phyloP scores from a whole-genome alignment of 2,888 invertebrate genomes.

The Phlogophora meticulosa region DNA sequence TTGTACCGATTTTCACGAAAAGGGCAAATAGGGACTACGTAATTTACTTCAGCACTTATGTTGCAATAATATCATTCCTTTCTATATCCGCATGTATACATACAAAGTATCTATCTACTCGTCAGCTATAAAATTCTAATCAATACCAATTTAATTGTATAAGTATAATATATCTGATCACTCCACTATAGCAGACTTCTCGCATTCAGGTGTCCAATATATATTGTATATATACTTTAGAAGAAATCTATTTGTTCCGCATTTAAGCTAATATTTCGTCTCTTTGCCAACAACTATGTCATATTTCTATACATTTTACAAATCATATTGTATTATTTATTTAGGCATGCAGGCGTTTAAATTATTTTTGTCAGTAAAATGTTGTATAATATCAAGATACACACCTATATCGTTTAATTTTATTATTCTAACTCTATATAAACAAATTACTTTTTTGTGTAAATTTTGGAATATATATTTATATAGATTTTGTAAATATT shows the following conservation, averaged over 20 bases:
- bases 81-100: not conserved
- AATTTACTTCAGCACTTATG: conserved; percentile 23
- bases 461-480: conserved; percentile 7
- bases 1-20: conserved; percentile 1
- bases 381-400: conserved; percentile 36
- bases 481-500: conserved; percentile 46
- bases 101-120: not conserved
- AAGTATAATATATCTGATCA: conserved; percentile 5
- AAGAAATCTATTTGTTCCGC: conserved; percentile 60
- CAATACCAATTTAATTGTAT: conserved; percentile 18
- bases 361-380: conserved; percentile 3
- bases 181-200: conserved; percentile 18
- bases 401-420: conserved; percentile 2
- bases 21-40: conserved; percentile 27
- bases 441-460: conserved; percentile 2
- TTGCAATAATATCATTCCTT: conserved; percentile 21
- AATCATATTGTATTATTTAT: conserved; percentile 18
- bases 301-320: conserved; percentile 23
- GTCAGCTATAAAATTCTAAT: conserved; percentile 17
- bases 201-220: conserved; percentile 16
- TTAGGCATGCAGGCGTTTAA: conserved; percentile 49
- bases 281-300: conserved; percentile 49
- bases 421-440: not conserved
- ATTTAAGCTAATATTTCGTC: conserved; percentile 53
- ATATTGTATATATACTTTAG: conserved; percentile 15